A percentile compares a stretch with the other conserved stretches of the same genome.
Conservation (phyloP, 1,140 invertebrate genomes). For the Scaptomyza montana region DNA sequence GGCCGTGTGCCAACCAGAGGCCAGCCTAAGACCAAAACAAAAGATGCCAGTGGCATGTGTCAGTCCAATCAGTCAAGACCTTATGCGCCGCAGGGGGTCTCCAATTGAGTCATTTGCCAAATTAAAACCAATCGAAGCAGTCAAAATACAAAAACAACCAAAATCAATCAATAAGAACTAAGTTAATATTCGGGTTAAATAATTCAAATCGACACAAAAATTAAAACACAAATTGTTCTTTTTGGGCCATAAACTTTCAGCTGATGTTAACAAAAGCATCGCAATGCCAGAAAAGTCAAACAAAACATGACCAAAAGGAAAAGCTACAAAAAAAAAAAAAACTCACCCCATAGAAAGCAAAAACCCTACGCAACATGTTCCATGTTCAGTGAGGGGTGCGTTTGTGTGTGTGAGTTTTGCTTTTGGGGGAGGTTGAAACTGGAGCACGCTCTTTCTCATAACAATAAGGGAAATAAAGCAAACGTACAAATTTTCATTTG, state of each 20-base stretch:
- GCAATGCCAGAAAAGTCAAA: constrained; percentile 32
- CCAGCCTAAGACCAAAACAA: constrained; percentile 15
- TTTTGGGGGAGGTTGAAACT: constrained; percentile 45
- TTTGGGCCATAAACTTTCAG: constrained; percentile 21
- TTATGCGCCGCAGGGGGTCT: background rate
- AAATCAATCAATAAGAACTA: constrained; percentile 7
- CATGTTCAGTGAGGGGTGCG: constrained; percentile 58
- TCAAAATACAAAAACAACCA: background rate
- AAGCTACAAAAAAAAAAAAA: constrained; percentile 28
- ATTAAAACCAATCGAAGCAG: constrained; percentile 20
- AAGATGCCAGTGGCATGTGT: constrained; percentile 11
- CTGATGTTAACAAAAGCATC: constrained; percentile 28
- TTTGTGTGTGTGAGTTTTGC: background rate
- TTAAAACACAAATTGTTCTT: background rate
- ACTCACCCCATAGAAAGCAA: constrained; percentile 57
- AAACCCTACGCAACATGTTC: constrained; percentile 81
- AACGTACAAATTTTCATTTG: constrained; percentile 66
- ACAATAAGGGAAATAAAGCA: constrained; percentile 49
- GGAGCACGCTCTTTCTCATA: constrained; percentile 42
- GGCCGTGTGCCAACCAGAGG: constrained; percentile 45
- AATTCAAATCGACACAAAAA: constrained; percentile 3
- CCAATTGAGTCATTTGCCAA: constrained; percentile 43
- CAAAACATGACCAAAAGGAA: constrained; percentile 38
- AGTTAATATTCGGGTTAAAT: background rate
- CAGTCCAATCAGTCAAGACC: constrained; percentile 14